Evolutionary conservation across 2,888 invertebrate genomes (phyloP), one percentile per base, ranked within the genome.

Genomic region (Caenorhabditis panamensis): DNA sequence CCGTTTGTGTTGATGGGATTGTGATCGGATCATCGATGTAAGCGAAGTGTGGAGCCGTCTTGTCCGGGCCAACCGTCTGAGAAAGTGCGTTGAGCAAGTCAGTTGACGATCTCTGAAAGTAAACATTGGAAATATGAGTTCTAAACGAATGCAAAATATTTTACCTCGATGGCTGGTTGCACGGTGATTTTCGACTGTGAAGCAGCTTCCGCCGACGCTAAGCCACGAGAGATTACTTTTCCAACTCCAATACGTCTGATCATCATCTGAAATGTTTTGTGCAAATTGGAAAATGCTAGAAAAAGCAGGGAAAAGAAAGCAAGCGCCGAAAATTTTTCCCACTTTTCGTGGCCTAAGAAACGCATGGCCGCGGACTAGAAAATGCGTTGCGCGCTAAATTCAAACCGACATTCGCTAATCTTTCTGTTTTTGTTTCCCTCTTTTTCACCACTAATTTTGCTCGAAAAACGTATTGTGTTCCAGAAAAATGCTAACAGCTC

Each of bases 11-110:
- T n/a, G 86, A 84, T 37, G 89, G 89, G 78, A 90, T 88, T 13
- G 83, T 89, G n/a, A 85, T 77, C 0, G 96, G 96, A 92, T 97
- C 97, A 93, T 97, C 96, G 88, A 95, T 95, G 91, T 94, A 96
- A 91, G 95, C 95, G 91, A 95, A 96, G 91, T 95, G 95, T 2
- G 95, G 93, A n/a, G 95, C 95, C 0, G 95, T 95, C 3, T 94
- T 94, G 91, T 96, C 96, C 53, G 93, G 92, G n/a, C 94, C 93
- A 5, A 95, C 93, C 0, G 96, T 96, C 79, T 93, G 93, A 51
- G 95, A 94, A 79, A 96, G 91, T 6, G 93, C 93, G 86, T 94
- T 93, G 63, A 96, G 91, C 78, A 96, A 94, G 90, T 95, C 96
- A 0, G 96, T 96, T 0, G 95, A 94, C 0, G 94, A 93, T 86